A percentile compares a stretch with the other conserved stretches of the same genome.
These are phyloP conservation scores for Pachypanchax playfairii DNA, from an alignment of 2,113 vertebrate genomes.

Conservation along the genomic window DNA sequence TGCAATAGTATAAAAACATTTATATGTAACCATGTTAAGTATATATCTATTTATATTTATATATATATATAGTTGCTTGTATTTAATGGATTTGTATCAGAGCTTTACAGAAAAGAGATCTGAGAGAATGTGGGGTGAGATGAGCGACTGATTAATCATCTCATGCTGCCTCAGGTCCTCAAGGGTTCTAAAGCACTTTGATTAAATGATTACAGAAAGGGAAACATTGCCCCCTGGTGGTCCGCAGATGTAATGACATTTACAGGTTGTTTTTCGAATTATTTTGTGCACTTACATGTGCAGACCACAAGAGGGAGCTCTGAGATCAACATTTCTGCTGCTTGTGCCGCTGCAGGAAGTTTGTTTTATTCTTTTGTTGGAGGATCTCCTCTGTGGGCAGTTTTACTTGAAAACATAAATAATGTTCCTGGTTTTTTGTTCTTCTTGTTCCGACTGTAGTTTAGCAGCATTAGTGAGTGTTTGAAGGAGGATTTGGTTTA, in stretches of 20 bases:
- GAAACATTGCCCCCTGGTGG: conserved; percentile 22
- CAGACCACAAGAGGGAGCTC: conserved; percentile 29
- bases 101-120: conserved; percentile 19
- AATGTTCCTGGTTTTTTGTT: no score
- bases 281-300: background rate
- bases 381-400: background rate
- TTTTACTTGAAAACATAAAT: no score
- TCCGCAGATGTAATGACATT: no score
- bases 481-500: background rate
- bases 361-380: conserved; percentile 4
- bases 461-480: background rate
- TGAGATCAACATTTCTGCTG: background rate
- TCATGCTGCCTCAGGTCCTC: conserved; percentile 1
- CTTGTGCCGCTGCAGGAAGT: conserved; percentile 12
- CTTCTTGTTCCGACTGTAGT: conserved; percentile 1
- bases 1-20: conserved; percentile 57
- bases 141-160: conserved; percentile 20
- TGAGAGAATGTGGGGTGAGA: conserved; percentile 22
- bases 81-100: conserved; percentile 23
- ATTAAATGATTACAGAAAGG: background rate
- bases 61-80: conserved; percentile 20
- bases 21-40: conserved; percentile 21
- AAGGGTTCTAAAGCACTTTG: conserved; percentile 56
- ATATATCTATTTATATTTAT: conserved; percentile 27
- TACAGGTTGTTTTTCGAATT: background rate